These are phyloP conservation scores for Remorina albescens DNA, from an alignment of 2,797 vertebrate species.

Conservation along the genomic window DNA sequence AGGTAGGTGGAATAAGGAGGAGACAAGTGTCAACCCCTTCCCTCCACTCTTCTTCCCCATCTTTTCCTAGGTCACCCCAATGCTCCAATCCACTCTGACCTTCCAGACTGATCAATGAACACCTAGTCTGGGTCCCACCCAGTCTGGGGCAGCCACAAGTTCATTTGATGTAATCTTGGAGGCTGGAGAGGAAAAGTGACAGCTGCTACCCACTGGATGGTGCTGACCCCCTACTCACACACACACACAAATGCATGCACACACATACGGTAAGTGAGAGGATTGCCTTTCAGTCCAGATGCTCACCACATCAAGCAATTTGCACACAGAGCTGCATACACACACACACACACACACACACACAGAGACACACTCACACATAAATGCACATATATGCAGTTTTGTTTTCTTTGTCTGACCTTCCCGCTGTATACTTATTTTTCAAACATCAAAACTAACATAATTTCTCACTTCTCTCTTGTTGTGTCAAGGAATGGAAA, in stretches of 20 bases:
- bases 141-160: conserved; percentile 41
- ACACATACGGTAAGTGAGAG: conserved; percentile 23
- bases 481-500: not conserved
- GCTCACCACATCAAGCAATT: conserved; percentile 52
- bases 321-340: conserved; percentile 19
- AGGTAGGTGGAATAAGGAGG: conserved; percentile 10
- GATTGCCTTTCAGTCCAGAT: conserved; percentile 69
- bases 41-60: not conserved
- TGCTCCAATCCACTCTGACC: conserved; percentile 41
- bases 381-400: not conserved
- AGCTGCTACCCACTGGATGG: conserved; percentile 71
- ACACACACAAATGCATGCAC: conserved; percentile 22
- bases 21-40: conserved; percentile 14
- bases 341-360: conserved; percentile 3
- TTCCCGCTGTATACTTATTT: not conserved
- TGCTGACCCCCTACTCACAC: conserved; percentile 64
- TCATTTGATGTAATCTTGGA: conserved; percentile 58
- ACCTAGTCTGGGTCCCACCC: conserved; percentile 58
- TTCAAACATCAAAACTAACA: not conserved
- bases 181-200: conserved; percentile 54
- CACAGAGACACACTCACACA: conserved; percentile 5
- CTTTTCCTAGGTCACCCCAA: conserved; percentile 39
- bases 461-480: not conserved
- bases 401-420: conserved; percentile 2
- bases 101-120: conserved; percentile 75